Evolutionary conservation across 2,797 vertebrate genomes (phyloP), one percentile per base, ranked within the genome.

Genomic region (Ispidina lecontei): DNA sequence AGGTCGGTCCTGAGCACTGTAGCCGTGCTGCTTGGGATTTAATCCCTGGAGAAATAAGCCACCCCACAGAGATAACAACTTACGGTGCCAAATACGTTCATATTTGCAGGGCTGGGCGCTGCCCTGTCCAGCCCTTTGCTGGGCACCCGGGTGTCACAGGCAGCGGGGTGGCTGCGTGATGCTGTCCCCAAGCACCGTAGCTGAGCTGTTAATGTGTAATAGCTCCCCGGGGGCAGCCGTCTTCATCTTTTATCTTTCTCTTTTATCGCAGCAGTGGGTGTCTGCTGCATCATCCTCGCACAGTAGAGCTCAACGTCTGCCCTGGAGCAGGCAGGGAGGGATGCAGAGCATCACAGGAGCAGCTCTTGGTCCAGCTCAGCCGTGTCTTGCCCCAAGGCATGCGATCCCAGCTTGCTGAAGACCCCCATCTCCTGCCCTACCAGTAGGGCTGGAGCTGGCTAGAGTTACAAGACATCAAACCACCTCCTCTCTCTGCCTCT

Each of bases 1-100:
- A 2, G 8, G 6, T 9, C 2, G 0, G 43, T 21, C 55, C 49
- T 14, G 19, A 2, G 0, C 28, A n/a, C 44, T 1, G 0, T 5
- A 33, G 19, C 23, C 1, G 0, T 28, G 33, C 23, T 9, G 15
- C 21, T 6, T 0, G 3, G 39, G 23, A 2, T 28, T 59, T 39
- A 12, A 62, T 60, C 69, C 51, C 62, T 0, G 0, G 0, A 19
- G 62, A 58, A 58, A 67, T 39, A 54, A 25, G 29, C 51, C n/a
- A 4, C 35, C 76, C 80, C 8, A 31, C 23, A 8, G 89, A 64
- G 65, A 67, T 39, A 82, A 83, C 20, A 11, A 37, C 33, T 47
- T 22, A 2, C 2, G 26, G 18, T 0, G 1, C 31, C 1, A 8
- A 35, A 8, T 19, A 56, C 65, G 65, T 60, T 65, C 69, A 47